Evolutionary conservation across 35 echinoderm and acorn worm genomes (phyloP), one percentile per base, ranked within the genome.

Genomic region (Hemicentrotus pulcherrimus): DNA sequence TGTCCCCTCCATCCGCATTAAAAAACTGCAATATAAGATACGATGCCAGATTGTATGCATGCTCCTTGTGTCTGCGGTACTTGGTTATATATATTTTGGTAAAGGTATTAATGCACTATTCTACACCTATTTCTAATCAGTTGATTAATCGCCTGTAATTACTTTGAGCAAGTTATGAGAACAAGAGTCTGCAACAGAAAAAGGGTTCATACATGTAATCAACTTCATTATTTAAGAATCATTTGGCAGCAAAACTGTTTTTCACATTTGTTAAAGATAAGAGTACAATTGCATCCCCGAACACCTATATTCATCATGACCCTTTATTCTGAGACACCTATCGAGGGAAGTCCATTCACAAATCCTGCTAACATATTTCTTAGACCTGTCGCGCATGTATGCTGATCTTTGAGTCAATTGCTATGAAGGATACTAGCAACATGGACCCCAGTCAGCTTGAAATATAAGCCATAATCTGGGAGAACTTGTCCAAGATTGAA

Each of bases 11-110:
- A 78, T 78, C 65, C 24, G 4, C 65, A n/a, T 78, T 78, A 78
- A 78, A 78, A 78, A 78, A 78, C 65, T 28, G 65, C 65, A 78
- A 78, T 28, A 78, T 78, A 78, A 78, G 65, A n/a, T 78, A 78
- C 28, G 22, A n/a, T 4, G 65, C 65, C 65, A 78, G 65, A 78
- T 78, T 78, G 18, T 78, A 78, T 6, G 19, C 65, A 78, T 78
- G 65, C 65, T n/a, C 28, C 65, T 6, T 78, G 6, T 78, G 19
- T 28, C 24, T 19, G 18, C 22, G 16, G 61, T 5, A 70, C 16
- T 13, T 14, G 50, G 50, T 13, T 55, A 15, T 14, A 55, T 14
- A 78, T 7, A 19, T 9, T 59, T 59, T 59, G 7, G 0, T 2
- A 78, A 78, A 78, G 24, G 5, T 28, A 78, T 70, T 22, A 70